Base-by-base conservation (phyloP, 2,113 vertebrate species). In the Eudorcas thomsonii region DNA sequence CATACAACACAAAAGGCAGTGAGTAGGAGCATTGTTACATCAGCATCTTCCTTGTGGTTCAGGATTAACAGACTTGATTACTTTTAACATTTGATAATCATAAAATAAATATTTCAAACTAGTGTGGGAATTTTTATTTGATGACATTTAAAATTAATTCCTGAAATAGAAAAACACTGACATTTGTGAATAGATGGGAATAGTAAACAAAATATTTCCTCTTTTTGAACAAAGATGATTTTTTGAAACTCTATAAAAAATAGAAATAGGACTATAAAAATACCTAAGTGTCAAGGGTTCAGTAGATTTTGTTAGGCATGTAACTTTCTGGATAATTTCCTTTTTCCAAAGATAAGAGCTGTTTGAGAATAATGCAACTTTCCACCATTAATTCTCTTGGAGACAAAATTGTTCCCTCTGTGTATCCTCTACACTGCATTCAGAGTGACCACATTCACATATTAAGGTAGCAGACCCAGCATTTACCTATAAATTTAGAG, bases 111-210 rank as follows among this genome's bases (percentile, higher is more conserved):
- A 25, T 92, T 97, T 82, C 12, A 55, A 81, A 87, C 23, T 82
- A 84, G 3, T 59, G 52, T 25, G 3, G 3, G 25, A 19, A 80
- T 86, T 78, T 54, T 6, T 78, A 45, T 16, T 94, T 59, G 25
- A 17, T 78, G 19, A 77, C 2, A 71, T 95, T 85, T 92, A 30
- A 83, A 85, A 83, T 93, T 57, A 67, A 90, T 91, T 85, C 45
- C 39, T 77, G 17, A 59, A 82, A 59, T 13, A 39, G 2, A 23
- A 54, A 82, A 91, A n/a, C 2, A 60, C 7, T 74, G 9, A 26
- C 2, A 33, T 88, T 93, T 52, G 59, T 89, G 36, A 83, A 93
- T 45, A 86, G 25, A 81, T 50, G 11, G 55, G 5, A 81, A 74
- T n/a, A 81, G 4, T 83, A 57, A 95, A 85, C 15, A 90, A 85